These are phyloP conservation scores for Channa striata DNA, from an alignment of 2,797 vertebrate genomes.

Conservation along the genomic window DNA sequence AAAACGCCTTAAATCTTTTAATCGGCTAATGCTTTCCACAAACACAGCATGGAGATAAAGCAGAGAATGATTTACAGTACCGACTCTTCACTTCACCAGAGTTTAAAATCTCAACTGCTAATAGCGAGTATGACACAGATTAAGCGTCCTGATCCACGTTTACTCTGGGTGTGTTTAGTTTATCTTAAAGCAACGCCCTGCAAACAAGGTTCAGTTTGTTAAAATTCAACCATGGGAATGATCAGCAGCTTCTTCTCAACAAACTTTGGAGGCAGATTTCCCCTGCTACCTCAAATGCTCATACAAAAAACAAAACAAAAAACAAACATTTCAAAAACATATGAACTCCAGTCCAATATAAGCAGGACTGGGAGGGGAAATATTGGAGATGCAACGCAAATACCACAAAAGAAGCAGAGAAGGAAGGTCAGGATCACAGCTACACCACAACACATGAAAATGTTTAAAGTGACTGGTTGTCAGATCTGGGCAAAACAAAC, in stretches of 20 bases:
- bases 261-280: neutral
- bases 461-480: slow-evolving; percentile 48
- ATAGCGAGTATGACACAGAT: slow-evolving; percentile 28
- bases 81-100: neutral
- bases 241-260: slow-evolving; percentile 18
- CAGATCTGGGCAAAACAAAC: slow-evolving; percentile 78
- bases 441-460: slow-evolving; percentile 63
- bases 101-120: slow-evolving; percentile 34
- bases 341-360: slow-evolving; percentile 26
- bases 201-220: slow-evolving; percentile 39
- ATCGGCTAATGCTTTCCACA: neutral
- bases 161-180: slow-evolving; percentile 53
- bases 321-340: slow-evolving; percentile 48
- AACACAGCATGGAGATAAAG: neutral
- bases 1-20: too few species aligned
- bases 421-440: slow-evolving; percentile 47
- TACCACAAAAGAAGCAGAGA: slow-evolving; percentile 67
- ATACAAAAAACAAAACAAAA: slow-evolving; percentile 40
- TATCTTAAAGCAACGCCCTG: slow-evolving; percentile 46
- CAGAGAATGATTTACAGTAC: neutral
- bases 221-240: slow-evolving; percentile 30
- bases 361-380: slow-evolving; percentile 43
- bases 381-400: slow-evolving; percentile 53
- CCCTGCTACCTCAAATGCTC: slow-evolving; percentile 15
- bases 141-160: slow-evolving; percentile 53